Evolutionary conservation across 2,797 vertebrate species (phyloP).

Genomic region (Xenentodon cancila): DNA sequence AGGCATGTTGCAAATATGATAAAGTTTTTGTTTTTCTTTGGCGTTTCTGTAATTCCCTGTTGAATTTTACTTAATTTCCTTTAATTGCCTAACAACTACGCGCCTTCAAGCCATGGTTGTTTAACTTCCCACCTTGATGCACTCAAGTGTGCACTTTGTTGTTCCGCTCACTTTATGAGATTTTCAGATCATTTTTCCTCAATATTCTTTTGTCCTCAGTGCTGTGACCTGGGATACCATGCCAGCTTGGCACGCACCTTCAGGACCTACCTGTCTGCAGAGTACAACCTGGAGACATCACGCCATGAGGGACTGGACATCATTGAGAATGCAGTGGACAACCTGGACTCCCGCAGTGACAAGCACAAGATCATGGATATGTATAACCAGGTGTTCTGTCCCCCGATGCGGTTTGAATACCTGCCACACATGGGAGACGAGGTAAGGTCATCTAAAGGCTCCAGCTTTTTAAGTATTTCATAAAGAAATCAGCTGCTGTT

Average conservation of each 20-base stretch:
- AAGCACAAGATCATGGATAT: conserved; percentile 99
- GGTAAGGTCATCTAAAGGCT: conserved; percentile 76
- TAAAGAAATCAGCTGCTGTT: too few species aligned
- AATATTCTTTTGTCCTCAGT: conserved; percentile 74
- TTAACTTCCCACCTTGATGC: background rate
- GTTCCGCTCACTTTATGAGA: background rate
- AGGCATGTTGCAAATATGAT: too few species aligned
- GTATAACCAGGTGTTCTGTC: conserved; percentile 99
- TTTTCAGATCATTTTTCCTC: conserved; percentile 4
- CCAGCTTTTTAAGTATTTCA: background rate
- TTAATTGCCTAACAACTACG: background rate
- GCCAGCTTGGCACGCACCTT: conserved; percentile 95
- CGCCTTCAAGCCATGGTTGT: background rate
- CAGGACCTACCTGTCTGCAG: conserved; percentile 95
- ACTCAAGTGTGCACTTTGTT: too few species aligned
- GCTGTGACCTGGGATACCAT: conserved; percentile 97
- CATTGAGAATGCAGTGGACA: conserved; percentile 95
- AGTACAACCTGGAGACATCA: conserved; percentile 97
- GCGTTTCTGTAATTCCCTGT: background rate
- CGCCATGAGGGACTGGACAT: conserved; percentile 96
- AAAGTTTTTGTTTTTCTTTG: too few species aligned
- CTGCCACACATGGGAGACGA: conserved; percentile 99
- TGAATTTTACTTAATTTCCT: background rate
- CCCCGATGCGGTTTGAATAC: conserved; percentile 96
- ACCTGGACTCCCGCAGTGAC: conserved; percentile 94